Base-by-base conservation (phyloP, 1,140 invertebrate genomes). In the Lineus longissimus region DNA sequence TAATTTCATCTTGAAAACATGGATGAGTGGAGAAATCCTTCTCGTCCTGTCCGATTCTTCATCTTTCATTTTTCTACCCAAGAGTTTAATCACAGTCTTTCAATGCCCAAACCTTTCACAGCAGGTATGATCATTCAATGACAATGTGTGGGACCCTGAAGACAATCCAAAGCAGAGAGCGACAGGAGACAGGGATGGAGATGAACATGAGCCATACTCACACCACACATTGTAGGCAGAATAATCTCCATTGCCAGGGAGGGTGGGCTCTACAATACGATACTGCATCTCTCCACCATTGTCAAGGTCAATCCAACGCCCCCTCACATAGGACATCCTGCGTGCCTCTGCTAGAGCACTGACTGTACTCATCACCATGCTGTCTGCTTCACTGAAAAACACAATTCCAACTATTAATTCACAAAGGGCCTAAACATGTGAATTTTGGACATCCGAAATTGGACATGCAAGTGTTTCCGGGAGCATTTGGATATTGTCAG, bases 171-270 rank as follows among this genome's bases (percentile, higher is more conserved):
- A 36, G n/a, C n/a, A n/a, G n/a, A n/a, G n/a, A n/a, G n/a, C n/a
- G n/a, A n/a, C n/a, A n/a, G n/a, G n/a, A n/a, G n/a, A n/a, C n/a
- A n/a, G n/a, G n/a, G n/a, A n/a, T n/a, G n/a, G n/a, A n/a, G n/a
- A n/a, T n/a, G n/a, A n/a, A n/a, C n/a, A n/a, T n/a, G n/a, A 36
- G 33, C 33, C 4, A 27, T 25, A 65, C 67, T 70, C 74, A 90
- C 88, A 85, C 88, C 89, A 91, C 71, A 87, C 81, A 76, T 86
- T 86, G 73, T 91, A 91, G 57, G 88, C 86, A 40, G 87, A 88
- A 71, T 91, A 92, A 76, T 92, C 89, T 27, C 91, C 90, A 63
- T 88, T 88, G 4, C 86, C 86, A 30, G 90, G 91, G 63, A 92
- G 76, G 11, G 86, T 87, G 19, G 91, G 88, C 15, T 88, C 88